Evolutionary conservation across 2,888 invertebrate species (phyloP).

Genomic region (Eupithecia inturbata): DNA sequence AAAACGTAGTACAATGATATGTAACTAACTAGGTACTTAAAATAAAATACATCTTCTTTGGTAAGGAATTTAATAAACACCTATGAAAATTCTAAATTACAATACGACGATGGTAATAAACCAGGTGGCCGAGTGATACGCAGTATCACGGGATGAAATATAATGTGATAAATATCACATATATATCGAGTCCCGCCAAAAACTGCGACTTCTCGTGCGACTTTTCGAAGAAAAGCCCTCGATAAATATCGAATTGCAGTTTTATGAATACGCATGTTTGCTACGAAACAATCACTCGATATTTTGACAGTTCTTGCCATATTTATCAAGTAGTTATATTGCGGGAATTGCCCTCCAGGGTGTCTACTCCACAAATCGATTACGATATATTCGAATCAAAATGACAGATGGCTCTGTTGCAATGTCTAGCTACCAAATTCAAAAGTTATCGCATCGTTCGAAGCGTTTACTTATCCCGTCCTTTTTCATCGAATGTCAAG

Average conservation of each 20-base stretch:
- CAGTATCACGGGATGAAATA: too few relatives aligned
- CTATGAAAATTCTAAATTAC: slow-evolving; percentile 54
- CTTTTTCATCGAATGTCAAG: background rate
- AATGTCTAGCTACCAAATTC: background rate
- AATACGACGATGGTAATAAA: slow-evolving; percentile 29
- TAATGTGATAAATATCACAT: too few relatives aligned
- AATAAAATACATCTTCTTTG: slow-evolving; percentile 60
- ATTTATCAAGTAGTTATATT: too few relatives aligned
- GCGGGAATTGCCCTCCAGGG: too few relatives aligned
- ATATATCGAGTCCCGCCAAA: too few relatives aligned
- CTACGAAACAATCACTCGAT: too few relatives aligned
- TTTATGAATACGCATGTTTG: too few relatives aligned
- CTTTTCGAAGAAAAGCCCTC: too few relatives aligned
- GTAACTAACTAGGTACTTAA: background rate
- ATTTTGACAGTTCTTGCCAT: too few relatives aligned
- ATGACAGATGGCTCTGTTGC: background rate
- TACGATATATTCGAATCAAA: background rate
- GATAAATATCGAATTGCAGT: too few relatives aligned
- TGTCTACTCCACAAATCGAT: background rate
- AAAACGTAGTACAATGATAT: background rate
- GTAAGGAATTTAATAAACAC: slow-evolving; percentile 72
- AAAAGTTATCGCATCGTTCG: background rate
- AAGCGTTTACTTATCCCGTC: background rate
- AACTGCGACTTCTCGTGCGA: too few relatives aligned
- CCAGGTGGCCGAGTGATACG: too few relatives aligned